Base-by-base conservation (phyloP, 2,888 invertebrate genomes). In the Eugnorisma glareosa region DNA sequence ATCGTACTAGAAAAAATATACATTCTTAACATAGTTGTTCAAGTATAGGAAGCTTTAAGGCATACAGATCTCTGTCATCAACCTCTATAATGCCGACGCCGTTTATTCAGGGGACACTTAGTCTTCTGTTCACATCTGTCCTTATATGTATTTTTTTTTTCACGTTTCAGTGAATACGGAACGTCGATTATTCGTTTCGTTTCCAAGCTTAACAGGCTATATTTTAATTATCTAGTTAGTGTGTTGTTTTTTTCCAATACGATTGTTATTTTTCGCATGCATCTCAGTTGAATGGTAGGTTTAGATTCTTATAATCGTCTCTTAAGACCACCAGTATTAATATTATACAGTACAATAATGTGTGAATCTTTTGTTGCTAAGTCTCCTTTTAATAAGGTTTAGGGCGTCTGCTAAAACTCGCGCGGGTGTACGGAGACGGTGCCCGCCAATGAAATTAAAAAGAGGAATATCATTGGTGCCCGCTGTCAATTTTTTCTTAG, bases 251-350 rank as follows among this genome's bases (percentile, higher is more conserved):
- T 59, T 37, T 15, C 0, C 35, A 7, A 28, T 2, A 35, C 5
- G 28, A 8, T 48, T 48, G 24, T 63, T 77, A 40, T 4, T 45
- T 54, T 64, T 28, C n/a, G 63, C 21, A 37, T 57, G 45, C 11
- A 28, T 54, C 11, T 31, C 15, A 28, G 8, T 54, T 28, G 43
- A 51, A 11, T 77, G 7, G 31, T 82, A 66, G 40, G 48, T 59
- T 66, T 66, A 83, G 8, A 28, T 82, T 48, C 40, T 64, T 76
- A 76, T n/a, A 64, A 64, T 75, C 37, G 37, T 18, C 28, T 79
- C 28, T 28, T 28, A 11, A 63, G 40, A 11, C 45, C 24, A 13
- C 51, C 84, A 79, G 84, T 79, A 84, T 79, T 79, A 67, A 67
- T 57, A 64, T 66, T 45, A 31, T 31, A 63, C 51, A 40, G 61